Evolutionary conservation across 2,797 vertebrate species (phyloP), one percentile per base, ranked within the genome.

Genomic region (Sciurus carolinensis): DNA sequence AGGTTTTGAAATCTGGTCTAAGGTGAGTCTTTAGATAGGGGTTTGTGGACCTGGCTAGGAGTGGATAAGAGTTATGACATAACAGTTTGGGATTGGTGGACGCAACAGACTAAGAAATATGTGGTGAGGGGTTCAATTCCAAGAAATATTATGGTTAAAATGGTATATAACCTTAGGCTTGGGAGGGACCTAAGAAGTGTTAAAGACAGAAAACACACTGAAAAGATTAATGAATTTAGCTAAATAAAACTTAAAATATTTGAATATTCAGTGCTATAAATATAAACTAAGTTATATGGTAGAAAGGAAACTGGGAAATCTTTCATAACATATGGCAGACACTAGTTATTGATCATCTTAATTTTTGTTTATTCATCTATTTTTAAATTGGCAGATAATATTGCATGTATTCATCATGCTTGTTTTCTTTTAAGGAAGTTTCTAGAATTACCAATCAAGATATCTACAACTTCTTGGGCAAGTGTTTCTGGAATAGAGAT

Each of bases 121-220:
- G 4, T 54, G n/a, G 12, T 57, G 15, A 87, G 0, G 1, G 17
- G 0, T 71, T 90, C 76, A 67, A 92, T 79, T 73, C 72, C 44
- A 84, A 66, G 75, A 90, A 89, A 87, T 90, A 84, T 47, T 88
- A 69, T 57, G 44, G 54, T 57, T 57, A 57, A 87, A 91, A 95
- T 57, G 39, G 67, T 59, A 44, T 12, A 50, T 36, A 85, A 50
- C 5, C 20, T 82, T 57, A 77, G 22, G 13, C 17, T 77, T 91
- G 10, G 0, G 33, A 92, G 86, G n/a, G 30, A 92, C 7, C n/a
- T 33, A 90, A 36, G 14, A 67, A 66, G 88, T 1, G 88, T 3
- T 30, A 79, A 81, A 81, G 71, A 13, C 47, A 94, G 33, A 81
- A 95, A 73, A 77, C 14, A 36, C 33, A 83, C 0, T 42, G 69